Evolutionary conservation across 2,888 invertebrate species (phyloP), one percentile per base, ranked within the genome.

Genomic region (Parasteatoda lunata): DNA sequence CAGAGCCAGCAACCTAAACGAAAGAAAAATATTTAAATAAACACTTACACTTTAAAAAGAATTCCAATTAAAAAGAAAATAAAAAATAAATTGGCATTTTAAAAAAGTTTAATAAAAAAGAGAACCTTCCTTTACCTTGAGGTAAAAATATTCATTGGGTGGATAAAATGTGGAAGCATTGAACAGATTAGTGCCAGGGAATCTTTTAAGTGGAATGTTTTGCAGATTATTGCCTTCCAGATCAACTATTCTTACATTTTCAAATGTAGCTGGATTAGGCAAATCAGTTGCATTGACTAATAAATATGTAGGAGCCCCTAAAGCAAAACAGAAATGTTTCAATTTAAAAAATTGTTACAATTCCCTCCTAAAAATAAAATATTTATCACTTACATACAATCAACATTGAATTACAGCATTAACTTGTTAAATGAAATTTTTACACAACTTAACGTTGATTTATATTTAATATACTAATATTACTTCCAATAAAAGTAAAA

Each of bases 71-170:
- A 30, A 30, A 30, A 30, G 30, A 30, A 30, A 30, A 30, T 30
- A 30, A 7, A 59, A 59, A 49, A 71, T 13, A 30, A n/a, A 72
- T 4, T 73, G 49, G 3, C 9, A 73, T 52, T 52, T 71, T 9
- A 47, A 79, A 64, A 51, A 48, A 9, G 48, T 84, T 47, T 69
- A 30, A 9, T 59, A 66, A 48, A 3, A 9, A 4, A 13, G 30
- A 77, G 45, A 51, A 77, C 30, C 59, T 59, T 59, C 11, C 4
- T 3, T 92, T 90, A 95, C 95, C 91, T 94, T 93, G 69, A 95
- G 93, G 91, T 95, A 94, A 91, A 95, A 95, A 90, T 94, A 93
- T 4, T 94, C 93, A 48, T 94, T 93, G 0, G 95, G 95, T 3
- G 95, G 95, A 71, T 94, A 91, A 89, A 95, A 94, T 0, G 94